Conservation (phyloP, 2,888 invertebrate species). For the Lypha dubia region DNA sequence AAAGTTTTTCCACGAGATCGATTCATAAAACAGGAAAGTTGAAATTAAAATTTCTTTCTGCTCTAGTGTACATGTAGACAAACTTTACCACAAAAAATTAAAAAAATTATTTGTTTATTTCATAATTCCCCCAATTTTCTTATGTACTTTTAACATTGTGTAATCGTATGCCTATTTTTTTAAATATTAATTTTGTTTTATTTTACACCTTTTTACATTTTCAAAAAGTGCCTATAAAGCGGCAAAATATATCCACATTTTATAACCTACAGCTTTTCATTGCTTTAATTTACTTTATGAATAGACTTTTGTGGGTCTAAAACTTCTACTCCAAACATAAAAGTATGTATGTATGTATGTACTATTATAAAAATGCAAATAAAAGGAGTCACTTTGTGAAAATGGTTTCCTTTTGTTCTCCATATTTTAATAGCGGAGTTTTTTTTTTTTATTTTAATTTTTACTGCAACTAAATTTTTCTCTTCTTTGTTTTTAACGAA, state of each 20-base stretch:
- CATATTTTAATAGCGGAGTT: constrained; percentile 37
- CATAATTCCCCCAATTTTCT: constrained; percentile 6
- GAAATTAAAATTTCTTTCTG: too few species aligned
- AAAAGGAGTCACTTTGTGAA: constrained; percentile 63
- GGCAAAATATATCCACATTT: constrained; percentile 29
- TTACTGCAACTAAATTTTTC: constrained; percentile 45
- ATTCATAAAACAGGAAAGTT: too few species aligned
- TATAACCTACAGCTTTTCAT: constrained; percentile 16
- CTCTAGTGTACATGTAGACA: too few species aligned
- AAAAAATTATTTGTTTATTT: constrained; percentile 2
- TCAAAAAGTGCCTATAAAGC: constrained; percentile 32
- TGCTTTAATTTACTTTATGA: constrained; percentile 61
- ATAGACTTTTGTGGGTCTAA: constrained; percentile 45
- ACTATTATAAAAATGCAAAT: constrained; percentile 33
- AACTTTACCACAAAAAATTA: constrained; percentile 37
- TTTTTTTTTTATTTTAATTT: constrained; percentile 49
- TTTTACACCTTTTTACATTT: constrained; percentile 54
- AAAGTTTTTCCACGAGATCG: too few species aligned
- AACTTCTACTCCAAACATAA: constrained; percentile 32
- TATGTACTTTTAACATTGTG: background rate
- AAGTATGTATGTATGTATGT: too few species aligned
- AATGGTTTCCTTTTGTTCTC: constrained; percentile 58
- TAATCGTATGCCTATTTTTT: background rate
- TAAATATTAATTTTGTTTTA: constrained; percentile 11
- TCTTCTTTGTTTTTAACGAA: constrained; percentile 51